These are phyloP conservation scores for Oryzias sinensis DNA, from an alignment of 2,797 vertebrate genomes.

Conservation along the genomic window DNA sequence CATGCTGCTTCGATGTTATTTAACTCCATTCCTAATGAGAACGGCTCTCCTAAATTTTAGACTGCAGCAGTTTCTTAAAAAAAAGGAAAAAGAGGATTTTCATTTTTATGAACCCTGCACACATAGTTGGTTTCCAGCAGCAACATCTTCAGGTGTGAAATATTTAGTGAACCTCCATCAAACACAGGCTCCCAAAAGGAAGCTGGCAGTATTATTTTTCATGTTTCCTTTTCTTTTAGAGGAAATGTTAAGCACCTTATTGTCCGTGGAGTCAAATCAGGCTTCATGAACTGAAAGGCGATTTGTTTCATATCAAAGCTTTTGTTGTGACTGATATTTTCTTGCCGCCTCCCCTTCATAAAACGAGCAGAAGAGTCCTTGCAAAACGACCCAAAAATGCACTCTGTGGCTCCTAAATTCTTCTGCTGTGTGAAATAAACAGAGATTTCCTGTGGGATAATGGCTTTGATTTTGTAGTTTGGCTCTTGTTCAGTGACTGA, in stretches of 20 bases:
- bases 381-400: no score
- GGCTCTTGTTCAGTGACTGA: no score
- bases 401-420: no score
- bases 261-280: constrained; percentile 9
- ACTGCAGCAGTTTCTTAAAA: no score
- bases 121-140: no score
- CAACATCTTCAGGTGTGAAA: no score
- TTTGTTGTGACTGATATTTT: constrained; percentile 3
- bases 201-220: background rate
- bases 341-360: background rate
- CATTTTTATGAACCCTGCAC: no score
- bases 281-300: constrained; percentile 4
- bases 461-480: no score
- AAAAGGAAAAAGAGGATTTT: no score
- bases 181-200: background rate
- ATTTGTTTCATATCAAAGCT: constrained; percentile 14
- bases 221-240: background rate
- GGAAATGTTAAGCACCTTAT: constrained; percentile 44
- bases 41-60: background rate
- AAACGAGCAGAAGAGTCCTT: background rate
- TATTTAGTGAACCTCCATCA: no score
- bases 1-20: background rate
- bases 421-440: no score
- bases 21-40: background rate
- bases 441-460: no score